These are phyloP conservation scores for Conchocele bisecta DNA, from an alignment of 2,888 invertebrate species.

Conservation along the genomic window DNA sequence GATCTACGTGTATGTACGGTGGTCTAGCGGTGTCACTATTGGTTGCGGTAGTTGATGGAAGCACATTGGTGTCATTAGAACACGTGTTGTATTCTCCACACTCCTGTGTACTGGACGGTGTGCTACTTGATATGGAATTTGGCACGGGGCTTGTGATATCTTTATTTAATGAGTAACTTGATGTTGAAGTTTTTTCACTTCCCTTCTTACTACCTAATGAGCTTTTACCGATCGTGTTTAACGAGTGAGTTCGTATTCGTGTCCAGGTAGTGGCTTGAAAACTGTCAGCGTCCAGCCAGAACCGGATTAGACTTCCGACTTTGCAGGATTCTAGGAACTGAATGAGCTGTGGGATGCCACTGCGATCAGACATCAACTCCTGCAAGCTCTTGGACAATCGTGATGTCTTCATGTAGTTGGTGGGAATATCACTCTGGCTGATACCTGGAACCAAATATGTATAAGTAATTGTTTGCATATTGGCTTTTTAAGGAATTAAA, in stretches of 20 bases:
- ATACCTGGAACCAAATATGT: too few relatives aligned
- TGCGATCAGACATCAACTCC: slow-evolving; percentile 90
- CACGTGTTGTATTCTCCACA: too few relatives aligned
- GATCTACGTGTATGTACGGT: too few relatives aligned
- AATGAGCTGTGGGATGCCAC: slow-evolving; percentile 91
- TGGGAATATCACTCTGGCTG: too few relatives aligned
- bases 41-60: too few relatives aligned
- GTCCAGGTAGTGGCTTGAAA: slow-evolving; percentile 81
- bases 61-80: too few relatives aligned
- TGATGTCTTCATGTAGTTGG: too few relatives aligned
- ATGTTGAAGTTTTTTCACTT: slow-evolving; percentile 17
- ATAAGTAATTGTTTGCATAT: too few relatives aligned
- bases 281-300: slow-evolving; percentile 84
- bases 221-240: slow-evolving; percentile 61
- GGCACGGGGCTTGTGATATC: slow-evolving; percentile 51
- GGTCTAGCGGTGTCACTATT: too few relatives aligned
- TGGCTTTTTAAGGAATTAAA: too few relatives aligned
- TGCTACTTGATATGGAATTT: not conserved
- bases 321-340: slow-evolving; percentile 91
- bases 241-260: slow-evolving; percentile 71
- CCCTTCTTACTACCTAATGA: slow-evolving; percentile 31
- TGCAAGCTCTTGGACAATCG: slow-evolving; percentile 88
- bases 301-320: slow-evolving; percentile 84
- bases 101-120: not conserved
- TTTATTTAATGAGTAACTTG: slow-evolving; percentile 34